Evolutionary conservation across 1,140 invertebrate species (phyloP).

Genomic region (Amphibalanus amphitrite): DNA sequence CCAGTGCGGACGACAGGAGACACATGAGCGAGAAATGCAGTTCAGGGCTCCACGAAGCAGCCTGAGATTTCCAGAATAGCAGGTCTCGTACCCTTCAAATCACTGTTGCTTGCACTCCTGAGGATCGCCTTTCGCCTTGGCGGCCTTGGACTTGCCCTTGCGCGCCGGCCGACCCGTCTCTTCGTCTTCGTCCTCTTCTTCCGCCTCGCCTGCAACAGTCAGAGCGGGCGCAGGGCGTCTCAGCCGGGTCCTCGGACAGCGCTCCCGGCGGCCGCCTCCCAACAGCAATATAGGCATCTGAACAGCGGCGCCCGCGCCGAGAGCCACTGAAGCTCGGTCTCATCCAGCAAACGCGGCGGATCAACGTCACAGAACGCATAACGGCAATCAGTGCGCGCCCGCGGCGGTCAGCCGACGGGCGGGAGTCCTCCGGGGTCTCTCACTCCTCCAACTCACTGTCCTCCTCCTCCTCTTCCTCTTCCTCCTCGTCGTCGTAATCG

Average conservation of each 20-base stretch:
- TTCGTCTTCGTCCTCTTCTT: not conserved
- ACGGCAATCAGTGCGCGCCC: not conserved
- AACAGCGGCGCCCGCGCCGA: too few species aligned
- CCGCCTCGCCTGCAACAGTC: not conserved
- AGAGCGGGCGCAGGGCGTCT: not conserved
- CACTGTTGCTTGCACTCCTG: slow-evolving; percentile 2
- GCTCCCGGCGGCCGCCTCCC: too few species aligned
- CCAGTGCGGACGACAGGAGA: not conserved
- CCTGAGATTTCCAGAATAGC: not conserved
- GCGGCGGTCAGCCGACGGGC: not conserved
- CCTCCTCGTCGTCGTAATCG: slow-evolving; percentile 19
- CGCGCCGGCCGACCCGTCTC: not conserved
- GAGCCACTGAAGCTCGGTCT: too few species aligned
- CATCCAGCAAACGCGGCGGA: not conserved
- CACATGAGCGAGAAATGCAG: too few species aligned
- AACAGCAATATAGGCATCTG: not conserved
- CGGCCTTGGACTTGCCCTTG: not conserved
- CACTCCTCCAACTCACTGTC: not conserved
- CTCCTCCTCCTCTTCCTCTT: slow-evolving; percentile 16
- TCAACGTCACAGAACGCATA: not conserved
- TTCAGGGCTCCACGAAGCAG: too few species aligned
- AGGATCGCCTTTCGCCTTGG: not conserved
- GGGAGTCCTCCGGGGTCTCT: not conserved
- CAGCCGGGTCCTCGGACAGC: not conserved
- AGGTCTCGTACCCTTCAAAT: not conserved